Evolutionary conservation across 2,888 invertebrate genomes (phyloP).

Genomic region (Yponomeuta malinellus): DNA sequence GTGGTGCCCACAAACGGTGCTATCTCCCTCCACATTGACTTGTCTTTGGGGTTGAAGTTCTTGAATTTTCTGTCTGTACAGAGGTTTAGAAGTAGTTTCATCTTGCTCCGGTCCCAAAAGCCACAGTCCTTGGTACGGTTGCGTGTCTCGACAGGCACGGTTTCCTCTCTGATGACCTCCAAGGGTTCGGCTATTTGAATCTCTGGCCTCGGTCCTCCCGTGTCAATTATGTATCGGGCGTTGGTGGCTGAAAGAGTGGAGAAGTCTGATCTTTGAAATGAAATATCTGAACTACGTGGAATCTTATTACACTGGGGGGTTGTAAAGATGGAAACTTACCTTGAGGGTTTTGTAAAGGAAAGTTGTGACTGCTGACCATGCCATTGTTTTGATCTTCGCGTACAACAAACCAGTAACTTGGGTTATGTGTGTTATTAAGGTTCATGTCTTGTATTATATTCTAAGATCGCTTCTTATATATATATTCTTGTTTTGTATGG

Average conservation of each 20-base stretch:
- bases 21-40: slow-evolving; percentile 48
- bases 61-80: slow-evolving; percentile 48
- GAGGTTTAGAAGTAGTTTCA: slow-evolving; percentile 49
- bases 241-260: slow-evolving; percentile 48
- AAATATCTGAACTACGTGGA: neutral
- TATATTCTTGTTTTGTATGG: no score
- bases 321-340: slow-evolving; percentile 36
- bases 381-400: slow-evolving; percentile 67
- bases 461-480: neutral
- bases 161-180: slow-evolving; percentile 22
- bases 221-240: slow-evolving; percentile 47
- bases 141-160: slow-evolving; percentile 29
- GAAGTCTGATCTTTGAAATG: neutral
- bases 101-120: slow-evolving; percentile 60
- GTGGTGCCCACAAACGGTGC: slow-evolving; percentile 44
- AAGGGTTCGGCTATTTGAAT: slow-evolving; percentile 41
- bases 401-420: slow-evolving; percentile 65
- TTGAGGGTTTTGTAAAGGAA: slow-evolving; percentile 53
- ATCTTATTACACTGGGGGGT: neutral
- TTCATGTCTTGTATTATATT: slow-evolving; percentile 36
- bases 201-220: slow-evolving; percentile 46
- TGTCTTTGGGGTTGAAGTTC: slow-evolving; percentile 35
- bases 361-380: slow-evolving; percentile 59
- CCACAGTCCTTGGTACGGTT: slow-evolving; percentile 38
- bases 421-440: slow-evolving; percentile 49